Conservation (phyloP, 2,888 invertebrate species). For the Mythimna albipuncta region DNA sequence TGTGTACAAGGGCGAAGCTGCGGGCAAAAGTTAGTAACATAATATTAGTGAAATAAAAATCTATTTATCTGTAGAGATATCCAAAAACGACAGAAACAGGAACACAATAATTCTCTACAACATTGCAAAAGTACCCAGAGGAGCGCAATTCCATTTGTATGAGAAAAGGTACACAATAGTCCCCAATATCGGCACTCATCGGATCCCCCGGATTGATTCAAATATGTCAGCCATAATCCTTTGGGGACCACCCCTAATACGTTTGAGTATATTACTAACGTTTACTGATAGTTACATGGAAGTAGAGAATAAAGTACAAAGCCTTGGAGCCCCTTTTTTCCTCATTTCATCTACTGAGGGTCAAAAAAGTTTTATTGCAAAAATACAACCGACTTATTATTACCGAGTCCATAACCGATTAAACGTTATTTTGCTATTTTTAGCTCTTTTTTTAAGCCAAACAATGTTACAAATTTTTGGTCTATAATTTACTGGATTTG, state of each 20-base stretch:
- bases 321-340: not conserved
- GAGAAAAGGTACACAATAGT: constrained; percentile 57
- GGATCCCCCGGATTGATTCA: constrained; percentile 69
- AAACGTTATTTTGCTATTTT: too few species aligned
- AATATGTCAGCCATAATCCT: constrained; percentile 67
- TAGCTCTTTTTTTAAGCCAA: too few species aligned
- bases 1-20: too few species aligned
- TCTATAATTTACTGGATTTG: too few species aligned
- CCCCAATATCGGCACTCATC: constrained; percentile 62
- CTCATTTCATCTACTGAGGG: not conserved
- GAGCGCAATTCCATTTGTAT: constrained; percentile 50
- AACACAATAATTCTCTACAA: constrained; percentile 2
- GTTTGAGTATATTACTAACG: constrained; percentile 36
- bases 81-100: not conserved
- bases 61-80: not conserved
- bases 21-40: too few species aligned
- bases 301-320: constrained; percentile 8
- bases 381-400: too few species aligned
- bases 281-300: constrained; percentile 23
- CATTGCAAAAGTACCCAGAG: constrained; percentile 25
- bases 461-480: too few species aligned
- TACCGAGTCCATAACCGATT: too few species aligned
- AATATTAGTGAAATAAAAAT: too few species aligned
- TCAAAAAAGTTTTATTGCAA: too few species aligned
- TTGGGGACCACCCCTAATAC: constrained; percentile 34